These are phyloP conservation scores for Gyrodactylus salaris DNA, from an alignment of 1,140 invertebrate species.

Conservation along the genomic window DNA sequence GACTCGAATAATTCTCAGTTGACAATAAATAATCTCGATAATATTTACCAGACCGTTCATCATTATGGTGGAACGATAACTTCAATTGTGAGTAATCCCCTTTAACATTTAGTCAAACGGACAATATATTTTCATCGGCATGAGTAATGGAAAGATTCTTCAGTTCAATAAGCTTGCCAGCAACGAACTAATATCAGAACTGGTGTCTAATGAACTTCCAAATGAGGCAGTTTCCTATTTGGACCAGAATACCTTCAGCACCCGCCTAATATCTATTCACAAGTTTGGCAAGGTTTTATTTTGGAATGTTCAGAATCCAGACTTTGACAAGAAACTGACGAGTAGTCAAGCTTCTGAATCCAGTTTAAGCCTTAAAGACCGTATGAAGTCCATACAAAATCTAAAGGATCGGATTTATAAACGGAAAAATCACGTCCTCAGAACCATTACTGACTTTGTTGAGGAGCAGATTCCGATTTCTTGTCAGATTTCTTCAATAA, in stretches of 20 bases:
- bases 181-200: not conserved
- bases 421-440: not conserved
- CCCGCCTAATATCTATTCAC: not conserved
- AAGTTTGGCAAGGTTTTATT: not conserved
- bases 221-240: not conserved
- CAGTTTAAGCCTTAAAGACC: not conserved
- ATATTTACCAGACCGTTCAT: not conserved
- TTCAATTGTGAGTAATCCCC: not conserved
- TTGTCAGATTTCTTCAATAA: not conserved
- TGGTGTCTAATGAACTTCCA: not conserved
- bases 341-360: not conserved
- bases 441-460: not conserved
- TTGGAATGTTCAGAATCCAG: not conserved
- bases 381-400: too few relatives aligned
- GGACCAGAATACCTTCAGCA: not conserved
- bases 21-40: not conserved
- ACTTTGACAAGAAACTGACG: not conserved
- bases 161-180: not conserved
- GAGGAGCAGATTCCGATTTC: not conserved
- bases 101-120: not conserved
- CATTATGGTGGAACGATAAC: not conserved
- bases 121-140: not conserved
- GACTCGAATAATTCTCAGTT: not conserved
- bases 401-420: not conserved
- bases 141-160: not conserved